Conservation (phyloP, 2,113 vertebrate species). For the Zosterops borbonicus region DNA sequence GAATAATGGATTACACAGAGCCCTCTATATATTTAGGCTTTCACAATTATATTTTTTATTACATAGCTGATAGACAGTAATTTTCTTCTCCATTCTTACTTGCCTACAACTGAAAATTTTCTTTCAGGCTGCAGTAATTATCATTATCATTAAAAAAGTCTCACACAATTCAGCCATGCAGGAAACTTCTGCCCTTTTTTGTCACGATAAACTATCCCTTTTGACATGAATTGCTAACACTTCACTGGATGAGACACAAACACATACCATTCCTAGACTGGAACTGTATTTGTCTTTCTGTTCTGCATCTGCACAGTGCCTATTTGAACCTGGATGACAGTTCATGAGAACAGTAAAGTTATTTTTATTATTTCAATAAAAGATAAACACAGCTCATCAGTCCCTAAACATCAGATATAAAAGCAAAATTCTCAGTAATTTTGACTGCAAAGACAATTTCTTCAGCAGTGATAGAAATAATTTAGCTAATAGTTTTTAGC, state of each 20-base stretch:
- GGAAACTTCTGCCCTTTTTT: background rate
- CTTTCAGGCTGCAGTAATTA: background rate
- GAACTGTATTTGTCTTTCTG: background rate
- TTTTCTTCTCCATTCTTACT: background rate
- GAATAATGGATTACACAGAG: background rate
- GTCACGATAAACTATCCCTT: background rate
- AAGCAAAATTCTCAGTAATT: background rate
- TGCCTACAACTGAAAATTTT: background rate
- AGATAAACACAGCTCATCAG: background rate
- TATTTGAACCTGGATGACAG: background rate
- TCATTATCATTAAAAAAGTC: background rate
- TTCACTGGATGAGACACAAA: background rate
- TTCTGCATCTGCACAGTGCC: background rate
- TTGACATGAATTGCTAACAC: background rate
- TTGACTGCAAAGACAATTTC: background rate
- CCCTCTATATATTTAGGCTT: background rate
- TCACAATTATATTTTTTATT: background rate
- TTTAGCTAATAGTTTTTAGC: background rate
- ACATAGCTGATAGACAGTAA: background rate
- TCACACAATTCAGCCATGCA: background rate
- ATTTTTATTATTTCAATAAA: background rate
- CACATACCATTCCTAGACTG: background rate
- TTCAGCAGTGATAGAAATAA: background rate
- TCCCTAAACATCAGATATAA: background rate
- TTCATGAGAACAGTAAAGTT: background rate